Evolutionary conservation across 2,113 vertebrate genomes (phyloP), one percentile per base, ranked within the genome.

Genomic region (Perognathus longimembris): DNA sequence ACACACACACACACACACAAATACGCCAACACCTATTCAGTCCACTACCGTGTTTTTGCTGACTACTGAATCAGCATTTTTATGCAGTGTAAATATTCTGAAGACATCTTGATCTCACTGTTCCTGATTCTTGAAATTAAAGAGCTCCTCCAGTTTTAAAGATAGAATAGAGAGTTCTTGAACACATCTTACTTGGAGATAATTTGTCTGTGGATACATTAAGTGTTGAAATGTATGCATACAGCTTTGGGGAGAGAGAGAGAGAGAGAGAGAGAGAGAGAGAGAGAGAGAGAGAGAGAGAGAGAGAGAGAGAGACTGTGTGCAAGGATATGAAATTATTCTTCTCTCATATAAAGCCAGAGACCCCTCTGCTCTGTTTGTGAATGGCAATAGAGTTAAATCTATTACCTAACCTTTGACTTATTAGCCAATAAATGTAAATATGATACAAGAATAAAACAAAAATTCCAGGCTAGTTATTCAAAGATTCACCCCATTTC

Each of bases 381-480:
- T 73, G 20, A 86, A 81, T 45, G 67, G 59, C 34, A 78, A 24
- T 38, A 69, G 45, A 70, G 4, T 81, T 32, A 69, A 54, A 36
- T 74, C 64, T 34, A 74, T 54, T 50, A 84, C 28, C 18, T 42
- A 78, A 73, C 7, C 2, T 67, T 67, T 85, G 82, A 86, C 69
- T 5, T 7, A 18, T 22, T 66, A 50, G 61, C 14, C 30, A 12
- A 61, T 30, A 80, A 81, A 69, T 26, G 15, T 61, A 71, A 79
- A 83, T 42, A 30, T 30, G 18, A 82, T 6, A 63, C 18, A n/a
- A 30, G 22, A 92, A 95, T 64, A 63, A 89, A 91, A 90, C 4
- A 22, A 90, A 77, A 8, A 87, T 78, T 61, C 14, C 71, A 91
- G 36, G 6, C 0, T 74, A 7, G 42, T 42, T 36, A 75, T 20